Base-by-base conservation (phyloP, 2,888 invertebrate genomes). In the Campopleginae sp. region DNA sequence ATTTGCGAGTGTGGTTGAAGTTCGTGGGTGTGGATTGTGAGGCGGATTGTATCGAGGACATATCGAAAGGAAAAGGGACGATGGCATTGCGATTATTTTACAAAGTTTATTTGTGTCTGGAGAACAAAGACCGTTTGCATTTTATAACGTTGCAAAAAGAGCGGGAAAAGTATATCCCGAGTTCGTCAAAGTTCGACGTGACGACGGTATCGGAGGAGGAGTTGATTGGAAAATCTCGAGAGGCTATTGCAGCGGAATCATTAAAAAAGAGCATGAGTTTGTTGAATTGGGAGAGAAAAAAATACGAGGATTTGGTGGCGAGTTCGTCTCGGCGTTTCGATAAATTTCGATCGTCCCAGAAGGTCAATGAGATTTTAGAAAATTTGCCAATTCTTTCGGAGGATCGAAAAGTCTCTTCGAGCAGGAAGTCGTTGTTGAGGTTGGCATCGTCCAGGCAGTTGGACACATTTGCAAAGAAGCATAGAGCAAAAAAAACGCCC, bases 21-120 rank as follows among this genome's bases (percentile, higher is more conserved):
- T 94, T 94, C 61, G 88, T 96, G 4, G 94, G 95, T 63, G 93
- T 96, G 0, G 88, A 92, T 66, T 90, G 95, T 85, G 92, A 90
- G 65, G 94, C 94, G 31, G 89, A 94, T 3, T 95, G 95, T 76
- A 89, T 95, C 66, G 90, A 92, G 3, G 94, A 94, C 76, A 94
- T 96, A 19, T 94, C 94, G 84, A 93, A 89, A 58, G 90, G 89
- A 31, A 90, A 90, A 82, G 95, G 95, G 4, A 94, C 95, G 10
- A 92, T 95, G 0, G 92, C 95, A 7, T 92, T 96, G 5, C 94
- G 95, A 44, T 89, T 96, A 1, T 95, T 96, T 90, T 96, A 96
- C 91, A 95, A 95, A 91, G 91, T 96, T 5, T 96, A 95, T 89
- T 92, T 96, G 10, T 94, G 94, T 85, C 93, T 96, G 71, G 95